Evolutionary conservation across 2,888 invertebrate species (phyloP).

Genomic region (Ectropis crepuscularia): DNA sequence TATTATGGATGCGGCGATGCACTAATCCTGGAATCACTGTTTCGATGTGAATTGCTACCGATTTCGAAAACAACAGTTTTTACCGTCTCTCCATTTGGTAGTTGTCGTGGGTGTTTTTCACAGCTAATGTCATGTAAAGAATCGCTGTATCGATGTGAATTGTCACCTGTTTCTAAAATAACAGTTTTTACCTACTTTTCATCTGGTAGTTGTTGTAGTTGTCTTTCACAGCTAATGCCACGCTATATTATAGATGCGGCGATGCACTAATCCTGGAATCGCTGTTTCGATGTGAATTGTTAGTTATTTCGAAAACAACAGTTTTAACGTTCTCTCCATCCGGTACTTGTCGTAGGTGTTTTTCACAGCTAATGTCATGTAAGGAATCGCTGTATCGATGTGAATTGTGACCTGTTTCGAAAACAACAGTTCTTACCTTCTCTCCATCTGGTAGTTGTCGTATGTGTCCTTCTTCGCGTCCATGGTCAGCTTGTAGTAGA

Average conservation of each 20-base stretch:
- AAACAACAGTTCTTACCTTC: slow-evolving; percentile 57
- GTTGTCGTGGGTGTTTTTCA: slow-evolving; percentile 60
- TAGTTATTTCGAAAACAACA: not conserved
- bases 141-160: too few species aligned
- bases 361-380: slow-evolving; percentile 68
- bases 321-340: slow-evolving; percentile 68
- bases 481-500: slow-evolving; percentile 75
- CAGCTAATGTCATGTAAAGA: slow-evolving; percentile 68
- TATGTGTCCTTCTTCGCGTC: slow-evolving; percentile 61
- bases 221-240: slow-evolving; percentile 64
- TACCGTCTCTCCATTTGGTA: slow-evolving; percentile 71
- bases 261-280: slow-evolving; percentile 73
- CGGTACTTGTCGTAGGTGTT: slow-evolving; percentile 61
- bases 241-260: slow-evolving; percentile 72
- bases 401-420: not conserved
- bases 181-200: slow-evolving; percentile 65
- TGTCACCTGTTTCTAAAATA: not conserved
- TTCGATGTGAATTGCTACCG: too few species aligned
- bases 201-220: slow-evolving; percentile 59
- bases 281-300: too few species aligned
- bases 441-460: slow-evolving; percentile 66
- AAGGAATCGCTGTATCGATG: slow-evolving; percentile 44
- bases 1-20: slow-evolving; percentile 69
- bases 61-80: slow-evolving; percentile 31
- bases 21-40: slow-evolving; percentile 58